Base-by-base conservation (phyloP, 2,113 vertebrate species). In the Speoplatyrhinus poulsoni region DNA sequence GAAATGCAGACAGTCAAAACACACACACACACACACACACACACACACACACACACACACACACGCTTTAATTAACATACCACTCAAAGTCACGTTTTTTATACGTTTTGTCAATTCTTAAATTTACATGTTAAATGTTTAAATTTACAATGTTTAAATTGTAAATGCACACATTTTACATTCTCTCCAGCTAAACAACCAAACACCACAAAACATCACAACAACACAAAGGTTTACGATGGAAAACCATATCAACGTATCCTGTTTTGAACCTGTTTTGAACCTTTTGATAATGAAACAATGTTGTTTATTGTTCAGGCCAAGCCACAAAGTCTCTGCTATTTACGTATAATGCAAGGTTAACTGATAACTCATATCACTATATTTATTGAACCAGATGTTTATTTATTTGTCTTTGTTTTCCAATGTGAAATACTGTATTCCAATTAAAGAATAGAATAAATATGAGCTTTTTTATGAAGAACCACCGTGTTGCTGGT, bases 371-470 rank as follows among this genome's bases (percentile, higher is more conserved):
- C 87, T 85, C 68, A 73, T 83, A 85, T 85, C 71, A 77, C 60
- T 82, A 70, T 93, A 93, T 93, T 94, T 93, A 94, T 93, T 93
- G 85, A 91, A 85, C 81, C 75, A 82, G 77, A 91, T 90, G 85
- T 89, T 90, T 93, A 92, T 93, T 92, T 92, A 89, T 90, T 82
- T 85, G 64, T 53, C 64, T 65, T 9, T 50, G 65, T 68, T 87
- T 82, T 81, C 76, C 86, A 72, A 72, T 85, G 89, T 88, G 85
- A 82, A 86, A 87, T 83, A 85, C 82, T 83, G 80, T 87, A 79
- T 75, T 61, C 75, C 84, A 79, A 85, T 75, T 84, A 69, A 79
- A 81, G 73, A 62, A 81, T 75, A 85, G 80, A 90, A 90, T 90
- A 90, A 90, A 89, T 82, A 83, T 64, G 62, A 76, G 79, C 79